Base-by-base conservation (phyloP, 2,113 vertebrate genomes). In the Sisor rabdophorus region DNA sequence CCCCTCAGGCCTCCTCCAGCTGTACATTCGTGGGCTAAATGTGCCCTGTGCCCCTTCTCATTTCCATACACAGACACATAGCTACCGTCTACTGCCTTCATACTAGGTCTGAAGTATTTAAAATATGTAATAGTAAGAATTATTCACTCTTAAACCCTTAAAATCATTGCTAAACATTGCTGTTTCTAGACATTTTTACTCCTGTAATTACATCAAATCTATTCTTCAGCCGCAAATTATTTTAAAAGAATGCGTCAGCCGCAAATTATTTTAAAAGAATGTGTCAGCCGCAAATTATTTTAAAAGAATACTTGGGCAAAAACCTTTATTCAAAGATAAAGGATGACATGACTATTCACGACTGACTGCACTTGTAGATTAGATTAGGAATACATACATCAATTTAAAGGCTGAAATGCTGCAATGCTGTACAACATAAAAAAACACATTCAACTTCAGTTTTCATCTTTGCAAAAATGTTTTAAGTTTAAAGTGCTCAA, bases 1-100 rank as follows among this genome's bases (percentile, higher is more conserved):
- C 79, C 87, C 87, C 88, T 80, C 73, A 70, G 75, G 89, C 87
- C 87, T 90, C 88, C 90, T 90, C 82, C 80, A 82, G 80, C 67
- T 76, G 80, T 82, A 86, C 87, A 87, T 13, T 72, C n/a, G n/a
- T 72, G 53, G 84, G 85, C 61, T 88, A 84, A 84, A 84, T 84
- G 83, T 89, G 88, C 82, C 82, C 84, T 84, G 84, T 84, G 86
- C 85, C 47, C 68, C 58, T 60, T 56, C 73, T 75, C 67, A 65
- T 22, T 36, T 52, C 58, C 22, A 77, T 22, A 55, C 73, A 71
- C 44, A 48, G 26, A 44, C 67, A 47, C 58, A 22, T 26, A 71
- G 36, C 50, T 22, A 65, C 48, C 13, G 1, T 24, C 67, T 24
- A 70, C 55, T n/a, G 26, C 30, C 48, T 30, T 28, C 47, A 12